Evolutionary conservation across 2,888 invertebrate species (phyloP).

Genomic region (Sthenelais limicola): DNA sequence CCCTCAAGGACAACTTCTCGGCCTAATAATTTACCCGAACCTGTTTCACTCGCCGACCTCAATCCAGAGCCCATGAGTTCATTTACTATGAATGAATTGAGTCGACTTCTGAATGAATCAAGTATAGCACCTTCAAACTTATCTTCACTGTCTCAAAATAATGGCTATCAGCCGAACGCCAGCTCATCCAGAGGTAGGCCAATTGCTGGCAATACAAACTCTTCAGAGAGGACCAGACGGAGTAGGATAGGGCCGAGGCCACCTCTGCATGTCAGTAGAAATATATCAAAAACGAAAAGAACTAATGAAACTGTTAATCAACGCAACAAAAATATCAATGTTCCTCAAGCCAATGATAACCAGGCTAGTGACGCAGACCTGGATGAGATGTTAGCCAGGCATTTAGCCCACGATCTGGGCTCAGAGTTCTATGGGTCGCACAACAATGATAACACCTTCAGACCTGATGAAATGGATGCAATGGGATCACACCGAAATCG

Average conservation of each 20-base stretch:
- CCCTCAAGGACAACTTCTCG: background rate
- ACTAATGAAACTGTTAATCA: slow-evolving; percentile 10
- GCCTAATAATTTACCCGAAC: no score
- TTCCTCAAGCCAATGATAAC: background rate
- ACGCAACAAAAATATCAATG: background rate
- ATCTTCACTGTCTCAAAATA: no score
- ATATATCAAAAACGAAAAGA: slow-evolving; percentile 16
- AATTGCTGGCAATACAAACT: no score
- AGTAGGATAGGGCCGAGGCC: slow-evolving; percentile 15
- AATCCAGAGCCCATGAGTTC: slow-evolving; percentile 1
- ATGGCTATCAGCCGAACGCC: background rate
- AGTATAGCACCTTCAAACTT: background rate
- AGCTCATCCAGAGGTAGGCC: background rate
- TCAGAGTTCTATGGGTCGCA: slow-evolving; percentile 3
- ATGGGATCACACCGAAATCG: no score
- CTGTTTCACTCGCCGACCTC: background rate
- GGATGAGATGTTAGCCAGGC: slow-evolving; percentile 33
- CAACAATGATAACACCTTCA: no score
- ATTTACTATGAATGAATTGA: slow-evolving; percentile 40
- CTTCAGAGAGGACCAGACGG: background rate
- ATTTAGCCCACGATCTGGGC: slow-evolving; percentile 32
- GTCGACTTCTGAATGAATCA: slow-evolving; percentile 17
- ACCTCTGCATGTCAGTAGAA: slow-evolving; percentile 1
- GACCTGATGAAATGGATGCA: no score
- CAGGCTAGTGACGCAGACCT: background rate